phyloP scores from a whole-genome alignment of 2,888 invertebrate genomes.

The Lasioglossum malachurum region DNA sequence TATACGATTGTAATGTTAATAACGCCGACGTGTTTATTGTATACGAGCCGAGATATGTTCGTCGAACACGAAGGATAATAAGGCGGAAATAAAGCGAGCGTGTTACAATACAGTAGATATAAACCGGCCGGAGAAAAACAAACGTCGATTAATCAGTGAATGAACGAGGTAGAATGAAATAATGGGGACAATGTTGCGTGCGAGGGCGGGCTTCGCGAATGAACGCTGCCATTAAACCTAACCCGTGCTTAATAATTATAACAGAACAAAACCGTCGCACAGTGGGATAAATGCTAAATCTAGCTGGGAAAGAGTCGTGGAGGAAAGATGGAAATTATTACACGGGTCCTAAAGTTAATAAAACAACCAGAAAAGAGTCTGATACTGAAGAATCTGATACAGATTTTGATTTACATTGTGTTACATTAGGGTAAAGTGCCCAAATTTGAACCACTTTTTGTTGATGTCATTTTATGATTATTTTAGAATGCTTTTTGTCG shows the following conservation, averaged over 20 bases:
- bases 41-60: background rate
- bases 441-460: no score
- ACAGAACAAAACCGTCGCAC: background rate
- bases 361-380: no score
- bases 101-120: background rate
- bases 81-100: conserved; percentile 1
- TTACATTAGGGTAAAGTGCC: no score
- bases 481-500: no score
- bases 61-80: background rate
- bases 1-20: background rate
- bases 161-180: background rate
- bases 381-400: no score
- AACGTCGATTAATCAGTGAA: conserved; percentile 1
- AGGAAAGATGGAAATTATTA: no score
- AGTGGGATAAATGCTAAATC: no score
- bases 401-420: no score
- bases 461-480: no score
- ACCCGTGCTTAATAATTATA: background rate
- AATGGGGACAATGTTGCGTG: conserved; percentile 5
- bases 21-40: background rate
- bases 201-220: background rate
- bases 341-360: no score
- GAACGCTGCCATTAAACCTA: background rate
- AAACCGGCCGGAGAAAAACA: background rate
- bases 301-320: no score